phyloP scores from a whole-genome alignment of 53 echinoderm and acorn worm genomes.

The Pentamera pediparva region DNA sequence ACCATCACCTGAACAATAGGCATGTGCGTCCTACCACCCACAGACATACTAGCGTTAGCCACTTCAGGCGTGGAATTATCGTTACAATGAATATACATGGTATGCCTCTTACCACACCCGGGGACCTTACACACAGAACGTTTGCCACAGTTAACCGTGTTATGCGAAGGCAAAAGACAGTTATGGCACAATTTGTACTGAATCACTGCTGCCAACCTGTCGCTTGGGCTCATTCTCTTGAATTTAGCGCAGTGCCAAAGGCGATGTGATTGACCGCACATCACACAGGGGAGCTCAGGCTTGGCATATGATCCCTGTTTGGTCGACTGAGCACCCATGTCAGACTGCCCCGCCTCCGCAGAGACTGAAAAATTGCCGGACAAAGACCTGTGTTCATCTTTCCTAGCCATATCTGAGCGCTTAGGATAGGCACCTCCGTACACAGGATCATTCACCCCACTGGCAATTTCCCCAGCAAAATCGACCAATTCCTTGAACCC shows the following conservation, averaged over 20 bases:
- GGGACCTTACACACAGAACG: slow-evolving; percentile 18
- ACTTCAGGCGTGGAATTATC: not conserved
- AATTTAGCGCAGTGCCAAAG: slow-evolving; percentile 41
- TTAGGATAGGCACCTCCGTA: not conserved
- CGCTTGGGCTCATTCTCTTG: slow-evolving; percentile 26
- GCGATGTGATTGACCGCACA: not conserved
- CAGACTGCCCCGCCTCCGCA: not conserved
- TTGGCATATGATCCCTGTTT: slow-evolving; percentile 24
- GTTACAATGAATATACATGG: not conserved
- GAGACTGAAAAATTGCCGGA: not conserved
- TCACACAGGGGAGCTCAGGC: slow-evolving; percentile 20
- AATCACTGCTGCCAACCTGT: slow-evolving; percentile 13
- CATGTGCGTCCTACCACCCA: not conserved
- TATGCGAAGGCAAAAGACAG: not conserved
- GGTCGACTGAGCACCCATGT: not conserved
- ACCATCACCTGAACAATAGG: slow-evolving; percentile 1
- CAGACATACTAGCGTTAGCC: not conserved
- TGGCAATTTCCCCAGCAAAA: not conserved
- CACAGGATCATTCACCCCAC: not conserved
- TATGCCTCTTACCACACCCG: slow-evolving; percentile 44
- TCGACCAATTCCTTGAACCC: not conserved
- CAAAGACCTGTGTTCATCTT: not conserved
- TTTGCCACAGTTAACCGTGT: slow-evolving; percentile 11
- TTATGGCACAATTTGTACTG: slow-evolving; percentile 29
- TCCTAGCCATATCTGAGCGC: not conserved